Evolutionary conservation across 2,888 invertebrate genomes (phyloP).

Genomic region (Eupeodes latifasciatus): DNA sequence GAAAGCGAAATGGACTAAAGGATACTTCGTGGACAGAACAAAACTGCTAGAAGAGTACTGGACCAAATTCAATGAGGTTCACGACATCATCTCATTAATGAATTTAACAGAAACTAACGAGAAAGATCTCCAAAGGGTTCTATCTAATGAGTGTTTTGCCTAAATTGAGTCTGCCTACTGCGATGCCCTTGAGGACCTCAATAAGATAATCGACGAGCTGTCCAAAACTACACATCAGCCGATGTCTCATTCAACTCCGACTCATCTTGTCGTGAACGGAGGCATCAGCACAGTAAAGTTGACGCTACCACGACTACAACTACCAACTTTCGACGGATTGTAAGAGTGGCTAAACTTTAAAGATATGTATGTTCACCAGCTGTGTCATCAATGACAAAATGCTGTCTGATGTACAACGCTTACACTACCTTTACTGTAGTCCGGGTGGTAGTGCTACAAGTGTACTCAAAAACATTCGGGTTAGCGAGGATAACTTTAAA

Average conservation of each 20-base stretch:
- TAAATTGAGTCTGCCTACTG: constrained; percentile 19
- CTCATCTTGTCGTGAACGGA: not conserved
- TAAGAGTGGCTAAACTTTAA: constrained; percentile 6
- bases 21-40: not conserved
- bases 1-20: constrained; percentile 28
- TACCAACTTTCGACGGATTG: constrained; percentile 52
- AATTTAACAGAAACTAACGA: constrained; percentile 13
- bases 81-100: not conserved
- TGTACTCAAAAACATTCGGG: no score
- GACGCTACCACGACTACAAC: not conserved
- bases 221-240: not conserved
- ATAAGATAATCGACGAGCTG: no score
- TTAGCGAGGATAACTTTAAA: no score
- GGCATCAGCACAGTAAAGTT: not conserved
- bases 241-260: constrained; percentile 30
- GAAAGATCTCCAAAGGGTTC: not conserved
- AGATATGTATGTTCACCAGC: no score
- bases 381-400: no score
- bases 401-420: no score
- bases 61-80: not conserved
- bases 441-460: no score
- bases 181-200: no score
- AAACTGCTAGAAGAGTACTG: no score
- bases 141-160: constrained; percentile 11
- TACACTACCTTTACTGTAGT: no score